Percentiles rank a stretch among this genome's conserved stretches.
Conservation (phyloP, 2,888 invertebrate genomes). For the Drosophila limbata region DNA sequence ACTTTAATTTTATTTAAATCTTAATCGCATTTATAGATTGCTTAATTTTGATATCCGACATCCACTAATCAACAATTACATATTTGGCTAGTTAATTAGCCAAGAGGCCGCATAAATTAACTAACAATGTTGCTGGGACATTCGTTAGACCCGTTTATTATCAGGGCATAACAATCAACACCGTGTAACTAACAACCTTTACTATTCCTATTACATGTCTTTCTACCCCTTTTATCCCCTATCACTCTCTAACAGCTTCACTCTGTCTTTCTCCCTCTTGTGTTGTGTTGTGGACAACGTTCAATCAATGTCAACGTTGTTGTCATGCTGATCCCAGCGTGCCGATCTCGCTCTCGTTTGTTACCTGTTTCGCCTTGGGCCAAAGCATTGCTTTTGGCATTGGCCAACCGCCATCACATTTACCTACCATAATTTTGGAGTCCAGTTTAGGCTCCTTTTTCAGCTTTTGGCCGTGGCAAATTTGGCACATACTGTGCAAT, state of each 20-base stretch:
- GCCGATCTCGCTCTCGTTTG: constrained; percentile 24
- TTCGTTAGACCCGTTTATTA: constrained; percentile 46
- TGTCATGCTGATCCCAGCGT: constrained; percentile 55
- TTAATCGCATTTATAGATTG: no score
- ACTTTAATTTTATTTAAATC: no score
- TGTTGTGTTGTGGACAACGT: constrained; percentile 75
- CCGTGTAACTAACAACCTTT: constrained; percentile 53
- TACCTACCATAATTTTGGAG: constrained; percentile 70
- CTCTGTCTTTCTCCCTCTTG: neutral
- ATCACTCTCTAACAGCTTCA: neutral
- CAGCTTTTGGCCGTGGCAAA: constrained; percentile 28
- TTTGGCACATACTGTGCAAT: constrained; percentile 56
- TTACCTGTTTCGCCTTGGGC: constrained; percentile 12
- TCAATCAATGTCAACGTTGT: constrained; percentile 76
- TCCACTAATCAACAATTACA: neutral
- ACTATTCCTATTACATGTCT: constrained; percentile 4
- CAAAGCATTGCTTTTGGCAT: constrained; percentile 7
- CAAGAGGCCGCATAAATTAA: constrained; percentile 7
- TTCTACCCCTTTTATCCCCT: neutral
- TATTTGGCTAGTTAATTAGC: neutral
- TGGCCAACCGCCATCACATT: constrained; percentile 54
- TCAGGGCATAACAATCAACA: constrained; percentile 54
- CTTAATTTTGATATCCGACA: neutral
- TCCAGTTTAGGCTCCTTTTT: constrained; percentile 31
- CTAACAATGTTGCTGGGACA: constrained; percentile 16